Evolutionary conservation across 2,113 vertebrate genomes (phyloP).

Genomic region (Calonectris borealis): DNA sequence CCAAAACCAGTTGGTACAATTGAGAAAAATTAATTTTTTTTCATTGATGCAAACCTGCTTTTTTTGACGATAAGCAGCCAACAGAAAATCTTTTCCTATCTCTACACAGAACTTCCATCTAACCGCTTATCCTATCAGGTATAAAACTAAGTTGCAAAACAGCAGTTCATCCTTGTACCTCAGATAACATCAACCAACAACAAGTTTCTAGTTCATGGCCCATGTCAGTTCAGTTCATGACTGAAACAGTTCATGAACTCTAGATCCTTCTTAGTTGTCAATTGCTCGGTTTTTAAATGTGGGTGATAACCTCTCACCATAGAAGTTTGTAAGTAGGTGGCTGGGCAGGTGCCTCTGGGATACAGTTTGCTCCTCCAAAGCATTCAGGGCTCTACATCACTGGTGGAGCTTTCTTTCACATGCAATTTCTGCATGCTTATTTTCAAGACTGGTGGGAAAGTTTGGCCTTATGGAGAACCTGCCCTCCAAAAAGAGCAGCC

Average conservation of each 20-base stretch:
- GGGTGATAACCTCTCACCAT: neutral
- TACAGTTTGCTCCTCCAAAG: neutral
- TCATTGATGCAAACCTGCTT: neutral
- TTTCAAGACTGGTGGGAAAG: neutral
- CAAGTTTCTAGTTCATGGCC: neutral
- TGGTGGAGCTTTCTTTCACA: neutral
- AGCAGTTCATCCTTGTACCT: neutral
- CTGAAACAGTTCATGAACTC: neutral
- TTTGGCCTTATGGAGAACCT: neutral
- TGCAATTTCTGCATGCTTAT: neutral
- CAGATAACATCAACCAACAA: neutral
- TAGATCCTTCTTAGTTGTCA: neutral
- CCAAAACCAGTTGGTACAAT: neutral
- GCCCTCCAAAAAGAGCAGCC: neutral
- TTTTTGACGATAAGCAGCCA: neutral
- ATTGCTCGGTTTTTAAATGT: neutral
- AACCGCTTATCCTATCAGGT: accelerated
- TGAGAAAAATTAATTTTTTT: neutral
- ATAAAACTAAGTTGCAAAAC: neutral
- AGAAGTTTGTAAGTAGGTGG: neutral
- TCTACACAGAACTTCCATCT: neutral
- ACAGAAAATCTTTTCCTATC: neutral
- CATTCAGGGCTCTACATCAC: neutral
- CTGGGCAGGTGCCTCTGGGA: neutral
- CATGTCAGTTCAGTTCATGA: neutral